phyloP scores from a whole-genome alignment of 2,888 invertebrate genomes.

The Sminthurinus aureus region DNA sequence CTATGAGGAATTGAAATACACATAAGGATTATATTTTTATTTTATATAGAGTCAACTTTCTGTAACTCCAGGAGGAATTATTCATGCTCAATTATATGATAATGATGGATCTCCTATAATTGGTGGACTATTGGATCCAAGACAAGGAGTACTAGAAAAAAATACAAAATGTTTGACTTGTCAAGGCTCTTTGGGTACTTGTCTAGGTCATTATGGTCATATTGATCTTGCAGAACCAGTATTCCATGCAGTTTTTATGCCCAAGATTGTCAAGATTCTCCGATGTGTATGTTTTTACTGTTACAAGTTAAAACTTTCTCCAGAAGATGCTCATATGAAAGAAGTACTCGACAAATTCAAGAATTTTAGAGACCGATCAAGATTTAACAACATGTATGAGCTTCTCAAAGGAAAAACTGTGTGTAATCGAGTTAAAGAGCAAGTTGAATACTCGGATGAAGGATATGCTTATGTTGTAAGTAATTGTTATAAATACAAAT shows the following conservation, averaged over 20 bases:
- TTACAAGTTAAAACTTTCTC: slow-evolving; percentile 92
- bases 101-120: slow-evolving; percentile 92
- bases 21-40: neutral
- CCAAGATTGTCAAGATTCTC: slow-evolving; percentile 96
- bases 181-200: slow-evolving; percentile 97
- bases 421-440: neutral
- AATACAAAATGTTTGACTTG: slow-evolving; percentile 93
- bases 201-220: slow-evolving; percentile 99
- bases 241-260: slow-evolving; percentile 96
- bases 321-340: slow-evolving; percentile 90
- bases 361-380: neutral
- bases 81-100: slow-evolving; percentile 97
- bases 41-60: slow-evolving; percentile 90
- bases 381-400: neutral
- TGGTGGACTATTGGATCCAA: slow-evolving; percentile 98
- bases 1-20: neutral
- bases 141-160: slow-evolving; percentile 97
- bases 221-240: slow-evolving; percentile 98
- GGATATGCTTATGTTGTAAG: slow-evolving; percentile 70
- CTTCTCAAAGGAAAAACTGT: neutral
- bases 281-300: slow-evolving; percentile 99
- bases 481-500: slow-evolving; percentile 4
- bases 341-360: slow-evolving; percentile 69
- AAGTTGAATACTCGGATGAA: slow-evolving; percentile 75
- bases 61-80: slow-evolving; percentile 95